Evolutionary conservation across 1,140 invertebrate species (phyloP), one percentile per base, ranked within the genome.

Genomic region (Leptopilina clavipes): DNA sequence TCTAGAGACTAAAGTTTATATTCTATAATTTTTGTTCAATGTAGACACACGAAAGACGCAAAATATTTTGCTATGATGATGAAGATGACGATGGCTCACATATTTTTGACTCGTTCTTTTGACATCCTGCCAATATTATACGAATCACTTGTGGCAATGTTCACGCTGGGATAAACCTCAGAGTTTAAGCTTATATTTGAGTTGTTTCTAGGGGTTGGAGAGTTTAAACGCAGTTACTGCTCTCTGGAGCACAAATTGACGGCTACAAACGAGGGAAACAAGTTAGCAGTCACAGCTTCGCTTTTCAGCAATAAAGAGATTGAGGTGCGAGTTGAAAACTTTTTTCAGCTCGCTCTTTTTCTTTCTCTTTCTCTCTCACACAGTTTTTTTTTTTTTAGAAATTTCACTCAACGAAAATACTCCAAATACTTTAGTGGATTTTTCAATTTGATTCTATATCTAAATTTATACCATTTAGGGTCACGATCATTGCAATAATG

Each of bases 31-130:
- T 31, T 31, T 5, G 54, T 19, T 19, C n/a, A 71, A 18, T 19
- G 1, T 31, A 54, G 10, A 31, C 56, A 40, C 31, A 54, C 56
- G 43, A 31, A 37, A n/a, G 59, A 11, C 12, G 48, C 14, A 52
- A 52, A 52, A 52, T 17, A n/a, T 17, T 52, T 31, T 31, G n/a
- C n/a, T n/a, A n/a, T n/a, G n/a, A n/a, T n/a, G n/a, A n/a, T n/a
- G n/a, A n/a, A n/a, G n/a, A n/a, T n/a, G 25, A 31, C 5, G 48
- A 17, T 17, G 14, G n/a, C 59, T 79, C 72, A 75, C 74, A 79
- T 76, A 76, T 76, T 76, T 72, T 52, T 59, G 71, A 37, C 74
- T 70, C 70, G 44, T 72, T 31, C n/a, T 74, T 56, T 79, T 79
- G 70, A 79, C 74, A 52, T 73, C 18, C 40, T 72, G 72, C 75